Percentiles rank a stretch among this genome's conserved stretches.
phyloP scores from a whole-genome alignment of 2,113 vertebrate species.

The Dicaeum eximium region DNA sequence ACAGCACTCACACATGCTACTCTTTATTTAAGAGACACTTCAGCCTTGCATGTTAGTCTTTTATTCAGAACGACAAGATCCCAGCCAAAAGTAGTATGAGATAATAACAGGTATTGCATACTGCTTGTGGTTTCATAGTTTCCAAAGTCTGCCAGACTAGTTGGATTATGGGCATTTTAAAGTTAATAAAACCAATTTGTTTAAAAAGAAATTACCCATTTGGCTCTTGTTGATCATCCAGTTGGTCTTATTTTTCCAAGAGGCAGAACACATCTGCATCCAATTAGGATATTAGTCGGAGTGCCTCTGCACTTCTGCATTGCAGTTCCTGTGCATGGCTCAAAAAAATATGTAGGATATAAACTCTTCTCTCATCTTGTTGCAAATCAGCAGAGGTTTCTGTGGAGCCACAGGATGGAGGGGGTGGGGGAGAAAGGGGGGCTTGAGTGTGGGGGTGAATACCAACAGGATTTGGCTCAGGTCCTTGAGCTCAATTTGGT shows the following conservation, averaged over 20 bases:
- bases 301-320: slow-evolving; percentile 3
- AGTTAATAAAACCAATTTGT: slow-evolving; percentile 52
- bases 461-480: background rate
- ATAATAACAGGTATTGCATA: slow-evolving; percentile 48
- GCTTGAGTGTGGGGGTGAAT: background rate
- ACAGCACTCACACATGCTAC: background rate
- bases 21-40: slow-evolving; percentile 1
- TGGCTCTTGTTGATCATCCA: slow-evolving; percentile 43
- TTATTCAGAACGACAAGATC: background rate
- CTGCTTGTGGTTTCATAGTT: slow-evolving; percentile 26
- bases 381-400: slow-evolving; percentile 1
- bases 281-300: slow-evolving; percentile 20
- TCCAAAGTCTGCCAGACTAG: slow-evolving; percentile 35
- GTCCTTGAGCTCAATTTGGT: background rate
- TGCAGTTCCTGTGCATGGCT: background rate
- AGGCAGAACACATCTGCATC: slow-evolving; percentile 21
- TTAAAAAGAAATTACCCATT: slow-evolving; percentile 58
- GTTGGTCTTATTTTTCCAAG: slow-evolving; percentile 49
- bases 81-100: slow-evolving; percentile 43
- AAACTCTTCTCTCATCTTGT: background rate
- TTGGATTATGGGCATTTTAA: slow-evolving; percentile 42
- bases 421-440: background rate
- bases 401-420: background rate
- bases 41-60: background rate
- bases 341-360: slow-evolving; percentile 8